phyloP scores from a whole-genome alignment of 2,113 vertebrate genomes.

The Lutjanus erythropterus region DNA sequence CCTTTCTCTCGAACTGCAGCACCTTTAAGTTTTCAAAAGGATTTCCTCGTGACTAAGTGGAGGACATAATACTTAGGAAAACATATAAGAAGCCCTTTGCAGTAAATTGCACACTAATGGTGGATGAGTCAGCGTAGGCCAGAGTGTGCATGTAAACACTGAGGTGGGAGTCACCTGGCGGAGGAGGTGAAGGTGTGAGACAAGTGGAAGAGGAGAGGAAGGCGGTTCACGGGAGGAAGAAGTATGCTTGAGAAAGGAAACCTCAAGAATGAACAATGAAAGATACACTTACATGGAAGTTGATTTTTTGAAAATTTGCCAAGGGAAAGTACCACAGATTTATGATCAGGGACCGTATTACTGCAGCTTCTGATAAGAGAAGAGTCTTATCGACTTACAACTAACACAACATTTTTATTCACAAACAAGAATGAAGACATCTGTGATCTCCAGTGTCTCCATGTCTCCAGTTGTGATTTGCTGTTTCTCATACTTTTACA shows the following conservation, averaged over 20 bases:
- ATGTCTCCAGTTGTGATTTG: not conserved
- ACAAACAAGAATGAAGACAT: too few relatives aligned
- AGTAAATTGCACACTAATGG: not conserved
- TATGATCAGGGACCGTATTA: too few relatives aligned
- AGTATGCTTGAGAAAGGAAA: not conserved
- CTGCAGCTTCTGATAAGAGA: too few relatives aligned
- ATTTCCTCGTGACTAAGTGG: not conserved
- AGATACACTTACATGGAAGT: not conserved
- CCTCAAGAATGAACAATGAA: too few relatives aligned
- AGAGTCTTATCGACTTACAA: too few relatives aligned
- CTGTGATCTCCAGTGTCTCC: not conserved
- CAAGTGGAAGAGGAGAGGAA: not conserved
- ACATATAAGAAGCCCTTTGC: not conserved
- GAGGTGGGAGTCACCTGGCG: not conserved
- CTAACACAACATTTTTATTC: too few relatives aligned
- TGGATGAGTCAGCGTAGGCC: constrained; percentile 15
- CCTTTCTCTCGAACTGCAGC: too few relatives aligned
- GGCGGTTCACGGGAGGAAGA: not conserved
- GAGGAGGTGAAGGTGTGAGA: not conserved
- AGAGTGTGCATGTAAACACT: not conserved
- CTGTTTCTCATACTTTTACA: not conserved
- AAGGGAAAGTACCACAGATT: not conserved
- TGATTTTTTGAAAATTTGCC: not conserved
- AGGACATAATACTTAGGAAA: not conserved
- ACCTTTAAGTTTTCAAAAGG: too few relatives aligned